Conservation (phyloP, 2,888 invertebrate genomes). For the Ochropacha duplaris region DNA sequence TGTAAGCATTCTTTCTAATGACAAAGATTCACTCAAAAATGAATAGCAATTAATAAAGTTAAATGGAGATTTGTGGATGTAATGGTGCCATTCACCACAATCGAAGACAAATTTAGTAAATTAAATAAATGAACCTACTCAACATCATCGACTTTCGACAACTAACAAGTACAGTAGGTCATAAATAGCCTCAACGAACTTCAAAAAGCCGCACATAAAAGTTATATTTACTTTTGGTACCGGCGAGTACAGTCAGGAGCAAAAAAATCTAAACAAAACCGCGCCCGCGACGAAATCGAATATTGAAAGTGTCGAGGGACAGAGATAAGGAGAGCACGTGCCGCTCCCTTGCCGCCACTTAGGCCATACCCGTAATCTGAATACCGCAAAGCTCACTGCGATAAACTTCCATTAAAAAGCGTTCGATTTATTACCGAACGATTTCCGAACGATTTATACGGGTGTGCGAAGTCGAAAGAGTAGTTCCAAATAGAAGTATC, state of each 20-base stretch:
- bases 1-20: not conserved
- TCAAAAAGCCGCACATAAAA: conserved; percentile 34
- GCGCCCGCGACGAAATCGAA: conserved; percentile 72
- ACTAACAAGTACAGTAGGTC: conserved; percentile 15
- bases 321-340: conserved; percentile 78
- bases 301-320: conserved; percentile 82
- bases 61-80: not conserved
- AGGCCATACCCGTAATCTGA: conserved; percentile 75
- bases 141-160: conserved; percentile 6
- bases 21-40: not conserved
- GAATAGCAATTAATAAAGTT: not conserved
- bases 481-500: conserved; percentile 19
- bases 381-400: conserved; percentile 80
- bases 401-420: conserved; percentile 83
- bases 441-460: conserved; percentile 74
- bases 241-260: conserved; percentile 30
- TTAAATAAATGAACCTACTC: conserved; percentile 4
- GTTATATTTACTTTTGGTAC: conserved; percentile 41
- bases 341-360: conserved; percentile 77
- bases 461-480: conserved; percentile 23
- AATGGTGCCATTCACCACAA: not conserved
- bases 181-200: conserved; percentile 39
- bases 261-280: conserved; percentile 50
- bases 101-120: not conserved
- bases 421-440: conserved; percentile 81